These are phyloP conservation scores for Paramisgurnus dabryanus DNA, from an alignment of 2,113 vertebrate genomes.

Conservation along the genomic window DNA sequence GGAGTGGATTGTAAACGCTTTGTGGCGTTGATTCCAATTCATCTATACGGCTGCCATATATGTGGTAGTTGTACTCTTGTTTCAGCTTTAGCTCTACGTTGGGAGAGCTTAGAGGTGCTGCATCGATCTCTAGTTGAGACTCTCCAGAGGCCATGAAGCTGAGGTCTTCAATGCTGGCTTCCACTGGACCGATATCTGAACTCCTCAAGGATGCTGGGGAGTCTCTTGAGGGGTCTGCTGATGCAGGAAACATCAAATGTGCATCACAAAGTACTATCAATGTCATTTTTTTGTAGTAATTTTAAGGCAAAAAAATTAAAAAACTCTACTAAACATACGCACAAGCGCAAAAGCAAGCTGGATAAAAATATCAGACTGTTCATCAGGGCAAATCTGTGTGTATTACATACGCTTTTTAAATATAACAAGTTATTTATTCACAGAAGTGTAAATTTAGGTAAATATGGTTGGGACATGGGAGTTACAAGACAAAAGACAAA, in stretches of 20 bases:
- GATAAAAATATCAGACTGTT: too few species aligned
- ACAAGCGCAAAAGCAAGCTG: too few species aligned
- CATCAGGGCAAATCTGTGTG: too few species aligned
- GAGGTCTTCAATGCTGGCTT: constrained; percentile 77
- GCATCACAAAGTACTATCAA: neutral
- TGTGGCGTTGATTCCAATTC: constrained; percentile 35
- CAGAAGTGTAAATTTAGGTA: too few species aligned
- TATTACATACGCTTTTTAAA: too few species aligned
- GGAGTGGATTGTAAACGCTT: neutral
- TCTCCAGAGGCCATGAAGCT: constrained; percentile 14
- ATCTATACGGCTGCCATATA: constrained; percentile 70
- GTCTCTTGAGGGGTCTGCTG: constrained; percentile 67
- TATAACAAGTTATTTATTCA: too few species aligned
- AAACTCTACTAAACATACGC: too few species aligned
- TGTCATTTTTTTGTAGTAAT: too few species aligned
- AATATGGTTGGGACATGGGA: too few species aligned
- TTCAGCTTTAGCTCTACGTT: constrained; percentile 79
- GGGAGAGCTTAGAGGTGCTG: neutral
- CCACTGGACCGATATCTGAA: constrained; percentile 78
- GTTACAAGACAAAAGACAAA: too few species aligned
- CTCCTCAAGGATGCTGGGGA: constrained; percentile 82
- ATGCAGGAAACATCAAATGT: neutral
- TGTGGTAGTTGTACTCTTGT: constrained; percentile 84
- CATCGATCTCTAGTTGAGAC: constrained; percentile 57
- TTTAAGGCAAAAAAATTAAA: too few species aligned